These are phyloP conservation scores for Argentina silus DNA, from an alignment of 2,797 vertebrate species.

Conservation along the genomic window DNA sequence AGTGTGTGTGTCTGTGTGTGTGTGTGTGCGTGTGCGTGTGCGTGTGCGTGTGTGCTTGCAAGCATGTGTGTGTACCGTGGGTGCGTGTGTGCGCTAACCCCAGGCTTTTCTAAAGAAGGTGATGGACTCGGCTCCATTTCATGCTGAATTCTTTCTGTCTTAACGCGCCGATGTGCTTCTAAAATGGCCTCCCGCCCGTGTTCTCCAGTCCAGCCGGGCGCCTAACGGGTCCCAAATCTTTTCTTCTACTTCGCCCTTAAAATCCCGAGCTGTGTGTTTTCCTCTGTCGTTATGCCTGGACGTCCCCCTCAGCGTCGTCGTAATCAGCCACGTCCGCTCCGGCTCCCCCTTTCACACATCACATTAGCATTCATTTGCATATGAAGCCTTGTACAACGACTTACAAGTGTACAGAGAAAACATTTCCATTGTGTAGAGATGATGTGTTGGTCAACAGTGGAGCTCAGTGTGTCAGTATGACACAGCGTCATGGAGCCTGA, in stretches of 20 bases:
- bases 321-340: conserved; percentile 45
- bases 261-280: conserved; percentile 45
- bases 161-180: conserved; percentile 44
- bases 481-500: too few relatives aligned
- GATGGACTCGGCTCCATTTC: conserved; percentile 40
- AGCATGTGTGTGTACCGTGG: conserved; percentile 4
- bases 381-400: neutral
- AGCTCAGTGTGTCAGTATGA: conserved; percentile 18
- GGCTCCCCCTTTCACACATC: conserved; percentile 31
- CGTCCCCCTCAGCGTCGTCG: conserved; percentile 41
- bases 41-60: too few relatives aligned
- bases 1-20: neutral
- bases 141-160: conserved; percentile 29
- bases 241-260: conserved; percentile 46
- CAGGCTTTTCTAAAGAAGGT: conserved; percentile 47
- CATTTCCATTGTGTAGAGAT: neutral
- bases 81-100: conserved; percentile 14
- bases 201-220: conserved; percentile 18
- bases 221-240: conserved; percentile 28
- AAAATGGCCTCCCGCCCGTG: conserved; percentile 20
- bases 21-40: neutral
- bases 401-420: neutral
- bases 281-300: neutral
- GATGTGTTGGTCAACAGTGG: neutral
- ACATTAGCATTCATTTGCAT: conserved; percentile 20